Base-by-base conservation (phyloP, 2,888 invertebrate species). In the Rhingia rostrata region DNA sequence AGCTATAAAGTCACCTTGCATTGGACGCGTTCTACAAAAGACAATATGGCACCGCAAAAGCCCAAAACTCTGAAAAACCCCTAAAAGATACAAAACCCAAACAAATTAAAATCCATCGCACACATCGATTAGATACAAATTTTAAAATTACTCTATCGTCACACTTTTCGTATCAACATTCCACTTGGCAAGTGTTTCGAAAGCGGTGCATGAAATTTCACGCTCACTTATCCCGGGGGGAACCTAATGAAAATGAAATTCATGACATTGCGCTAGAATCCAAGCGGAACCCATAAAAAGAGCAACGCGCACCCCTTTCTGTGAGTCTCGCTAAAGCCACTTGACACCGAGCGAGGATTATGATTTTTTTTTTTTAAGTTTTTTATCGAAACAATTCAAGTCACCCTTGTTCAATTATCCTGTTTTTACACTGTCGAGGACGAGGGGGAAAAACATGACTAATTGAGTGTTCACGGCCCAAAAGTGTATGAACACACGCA, bases 401-500 rank as follows among this genome's bases (percentile, higher is more conserved):
- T 43, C 79, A 83, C 83, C 83, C 83, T 63, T 79, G 67, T 64
- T 79, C 79, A 79, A 79, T 83, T 79, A 74, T 69, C 79, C 69
- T 22, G 14, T 30, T 9, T 4, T 33, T 7, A 51, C 37, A 45
- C 64, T 30, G 39, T 9, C 35, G 22, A 7, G 4, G 60, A 43
- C 12, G 37, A 12, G 54, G 53, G 60, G 75, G 45, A 69, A 73
- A 73, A 60, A 75, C 14, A 84, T 84, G 84, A 84, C 84, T 84
- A 84, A 84, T 84, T 84, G 84, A 84, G 84, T 84, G 84, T 84
- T 84, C 84, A 84, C 80, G 60, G 80, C 70, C 70, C 66, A 70
- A 75, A 84, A 80, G 58, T 77, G 58, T 63, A 37, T 32, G 51
- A 30, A 54, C 47, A 58, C 45, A 51, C 7, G 10, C 9, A 61